These are phyloP conservation scores for Lota lota DNA, from an alignment of 2,113 vertebrate genomes.

Conservation along the genomic window DNA sequence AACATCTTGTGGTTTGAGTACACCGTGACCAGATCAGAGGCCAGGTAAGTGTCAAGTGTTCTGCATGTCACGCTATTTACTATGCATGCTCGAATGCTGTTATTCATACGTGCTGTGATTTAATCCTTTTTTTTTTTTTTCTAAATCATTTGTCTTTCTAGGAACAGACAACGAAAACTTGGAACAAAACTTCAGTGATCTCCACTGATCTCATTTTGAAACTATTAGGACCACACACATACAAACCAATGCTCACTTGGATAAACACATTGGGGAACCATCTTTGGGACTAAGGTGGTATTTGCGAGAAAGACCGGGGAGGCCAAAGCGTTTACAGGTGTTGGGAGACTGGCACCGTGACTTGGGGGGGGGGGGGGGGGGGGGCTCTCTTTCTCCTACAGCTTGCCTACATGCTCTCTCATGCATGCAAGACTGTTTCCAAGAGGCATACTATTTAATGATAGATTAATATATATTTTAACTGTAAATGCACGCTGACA, in stretches of 20 bases:
- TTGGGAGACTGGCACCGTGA: constrained; percentile 68
- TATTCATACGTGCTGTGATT: neutral
- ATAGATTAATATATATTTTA: constrained; percentile 78
- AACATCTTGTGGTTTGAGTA: constrained; percentile 99
- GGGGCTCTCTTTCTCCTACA: constrained; percentile 69
- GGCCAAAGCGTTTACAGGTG: constrained; percentile 78
- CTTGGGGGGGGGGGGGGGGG: neutral
- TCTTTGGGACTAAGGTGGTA: constrained; percentile 74
- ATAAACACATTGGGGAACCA: constrained; percentile 72
- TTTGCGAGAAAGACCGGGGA: constrained; percentile 61
- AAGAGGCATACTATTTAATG: constrained; percentile 80
- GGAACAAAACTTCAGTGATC: constrained; percentile 96
- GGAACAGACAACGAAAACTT: constrained; percentile 98
- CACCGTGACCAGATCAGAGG: constrained; percentile 96
- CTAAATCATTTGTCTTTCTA: constrained; percentile 43
- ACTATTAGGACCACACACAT: constrained; percentile 39
- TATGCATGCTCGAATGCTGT: neutral
- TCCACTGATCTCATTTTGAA: constrained; percentile 46
- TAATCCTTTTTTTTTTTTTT: neutral
- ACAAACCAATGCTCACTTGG: constrained; percentile 31
- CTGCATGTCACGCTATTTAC: neutral
- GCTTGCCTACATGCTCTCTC: constrained; percentile 78
- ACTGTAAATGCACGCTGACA: constrained; percentile 67
- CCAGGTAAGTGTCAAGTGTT: constrained; percentile 78
- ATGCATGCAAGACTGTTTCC: constrained; percentile 79